A percentile compares a stretch with the other conserved stretches of the same genome.
These are phyloP conservation scores for Bergia sp. DNA, from an alignment of 92 coral and sea anemone genomes.

Conservation along the genomic window DNA sequence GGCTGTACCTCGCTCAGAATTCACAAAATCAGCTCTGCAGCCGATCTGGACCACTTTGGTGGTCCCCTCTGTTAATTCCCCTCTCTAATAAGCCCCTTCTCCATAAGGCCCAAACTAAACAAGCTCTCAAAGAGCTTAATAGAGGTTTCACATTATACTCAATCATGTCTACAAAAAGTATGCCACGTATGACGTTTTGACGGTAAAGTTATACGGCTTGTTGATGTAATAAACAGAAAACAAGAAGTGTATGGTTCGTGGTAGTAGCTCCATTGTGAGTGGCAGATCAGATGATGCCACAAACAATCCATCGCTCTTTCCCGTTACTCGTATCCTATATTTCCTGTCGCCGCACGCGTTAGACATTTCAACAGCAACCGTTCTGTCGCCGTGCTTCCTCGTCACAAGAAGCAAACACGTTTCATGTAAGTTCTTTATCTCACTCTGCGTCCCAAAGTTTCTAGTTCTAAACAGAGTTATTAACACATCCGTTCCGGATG, in stretches of 20 bases:
- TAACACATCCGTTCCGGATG: slow-evolving; percentile 61
- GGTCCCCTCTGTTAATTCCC: too few species aligned
- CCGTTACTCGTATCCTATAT: slow-evolving; percentile 68
- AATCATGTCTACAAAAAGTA: slow-evolving; percentile 27
- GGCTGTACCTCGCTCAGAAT: too few species aligned
- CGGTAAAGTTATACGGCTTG: slow-evolving; percentile 69
- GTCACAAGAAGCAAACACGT: slow-evolving; percentile 77
- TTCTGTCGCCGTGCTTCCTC: slow-evolving; percentile 69
- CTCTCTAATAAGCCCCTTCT: too few species aligned
- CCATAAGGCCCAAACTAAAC: too few species aligned
- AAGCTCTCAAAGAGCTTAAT: too few species aligned
- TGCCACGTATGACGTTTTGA: slow-evolving; percentile 72
- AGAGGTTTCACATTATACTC: too few species aligned
- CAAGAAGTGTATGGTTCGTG: slow-evolving; percentile 75
- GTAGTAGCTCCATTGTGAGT: slow-evolving; percentile 53
- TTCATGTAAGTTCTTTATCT: slow-evolving; percentile 74
- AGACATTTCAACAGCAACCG: slow-evolving; percentile 73
- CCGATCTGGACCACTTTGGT: too few species aligned
- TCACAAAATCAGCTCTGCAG: too few species aligned
- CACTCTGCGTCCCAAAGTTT: slow-evolving; percentile 75
- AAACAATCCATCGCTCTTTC: slow-evolving; percentile 69
- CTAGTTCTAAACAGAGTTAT: slow-evolving; percentile 60
- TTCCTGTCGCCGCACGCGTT: slow-evolving; percentile 72
- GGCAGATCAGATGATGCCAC: slow-evolving; percentile 68
- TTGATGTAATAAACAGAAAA: slow-evolving; percentile 71